Conservation (phyloP, 2,888 invertebrate species). For the Aleiodes alternator region DNA sequence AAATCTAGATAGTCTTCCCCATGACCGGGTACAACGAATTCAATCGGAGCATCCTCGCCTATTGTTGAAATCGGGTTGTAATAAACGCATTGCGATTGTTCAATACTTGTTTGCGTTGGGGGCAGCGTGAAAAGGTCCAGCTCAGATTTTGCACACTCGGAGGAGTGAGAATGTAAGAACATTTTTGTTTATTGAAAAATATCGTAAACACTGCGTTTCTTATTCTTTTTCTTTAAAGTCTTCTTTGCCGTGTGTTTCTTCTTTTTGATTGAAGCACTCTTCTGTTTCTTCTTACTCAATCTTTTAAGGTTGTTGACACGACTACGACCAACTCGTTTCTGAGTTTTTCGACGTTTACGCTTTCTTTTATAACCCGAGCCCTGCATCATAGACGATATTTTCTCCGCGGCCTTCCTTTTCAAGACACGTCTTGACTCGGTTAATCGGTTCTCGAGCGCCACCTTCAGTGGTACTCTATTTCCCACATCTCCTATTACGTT, state of each 20-base stretch:
- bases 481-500: too few species aligned
- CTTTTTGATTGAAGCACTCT: too few species aligned
- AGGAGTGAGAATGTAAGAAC: slow-evolving; percentile 6
- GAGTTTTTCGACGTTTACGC: too few species aligned
- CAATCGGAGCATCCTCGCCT: not conserved
- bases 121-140: not conserved
- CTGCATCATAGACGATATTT: too few species aligned
- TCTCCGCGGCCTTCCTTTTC: too few species aligned
- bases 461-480: not conserved
- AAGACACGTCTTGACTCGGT: not conserved
- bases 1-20: slow-evolving; percentile 3
- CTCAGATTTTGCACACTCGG: not conserved
- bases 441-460: not conserved
- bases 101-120: too few species aligned
- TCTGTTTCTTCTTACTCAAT: too few species aligned
- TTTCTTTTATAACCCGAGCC: too few species aligned
- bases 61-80: not conserved
- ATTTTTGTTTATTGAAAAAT: slow-evolving; percentile 1
- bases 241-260: not conserved
- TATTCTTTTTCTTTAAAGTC: not conserved
- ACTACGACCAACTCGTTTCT: too few species aligned
- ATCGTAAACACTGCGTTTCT: not conserved
- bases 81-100: not conserved
- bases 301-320: too few species aligned
- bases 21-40: slow-evolving; percentile 3